Percentiles rank a stretch among this genome's conserved stretches.
These are phyloP conservation scores for Subanguina moxae DNA, from an alignment of 1,140 invertebrate species.

Conservation along the genomic window DNA sequence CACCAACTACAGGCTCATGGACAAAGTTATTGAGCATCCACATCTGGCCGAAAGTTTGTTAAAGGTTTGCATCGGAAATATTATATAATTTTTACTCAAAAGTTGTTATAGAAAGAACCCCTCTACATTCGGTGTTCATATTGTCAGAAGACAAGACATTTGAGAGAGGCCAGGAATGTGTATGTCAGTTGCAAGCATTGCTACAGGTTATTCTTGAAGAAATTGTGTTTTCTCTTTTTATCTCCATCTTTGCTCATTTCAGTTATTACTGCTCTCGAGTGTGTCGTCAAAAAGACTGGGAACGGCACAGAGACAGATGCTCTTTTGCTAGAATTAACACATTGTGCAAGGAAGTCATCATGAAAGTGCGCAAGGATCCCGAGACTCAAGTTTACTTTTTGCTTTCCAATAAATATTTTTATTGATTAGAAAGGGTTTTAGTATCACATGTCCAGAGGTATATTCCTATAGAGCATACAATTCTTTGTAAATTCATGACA, in stretches of 20 bases:
- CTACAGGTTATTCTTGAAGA: slow-evolving; percentile 69
- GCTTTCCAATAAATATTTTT: not conserved
- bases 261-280: slow-evolving; percentile 67
- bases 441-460: slow-evolving; percentile 3
- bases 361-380: slow-evolving; percentile 73
- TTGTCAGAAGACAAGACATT: slow-evolving; percentile 58
- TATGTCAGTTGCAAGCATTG: slow-evolving; percentile 90
- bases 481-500: too few species aligned
- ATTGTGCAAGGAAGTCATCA: slow-evolving; percentile 79
- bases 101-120: slow-evolving; percentile 40
- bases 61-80: slow-evolving; percentile 26
- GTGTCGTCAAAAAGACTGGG: slow-evolving; percentile 81
- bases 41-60: slow-evolving; percentile 51
- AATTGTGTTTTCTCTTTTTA: too few species aligned
- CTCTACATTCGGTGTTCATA: slow-evolving; percentile 59
- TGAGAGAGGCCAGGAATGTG: slow-evolving; percentile 60
- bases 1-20: slow-evolving; percentile 53
- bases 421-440: not conserved
- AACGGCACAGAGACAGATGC: slow-evolving; percentile 78
- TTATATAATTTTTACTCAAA: slow-evolving; percentile 19
- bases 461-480: too few species aligned
- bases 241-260: not conserved
- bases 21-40: slow-evolving; percentile 49
- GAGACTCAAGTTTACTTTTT: slow-evolving; percentile 71
- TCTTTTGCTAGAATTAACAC: slow-evolving; percentile 75